These are phyloP conservation scores for Acanthurus leucopareius DNA, from an alignment of 2,797 vertebrate genomes.

Conservation along the genomic window DNA sequence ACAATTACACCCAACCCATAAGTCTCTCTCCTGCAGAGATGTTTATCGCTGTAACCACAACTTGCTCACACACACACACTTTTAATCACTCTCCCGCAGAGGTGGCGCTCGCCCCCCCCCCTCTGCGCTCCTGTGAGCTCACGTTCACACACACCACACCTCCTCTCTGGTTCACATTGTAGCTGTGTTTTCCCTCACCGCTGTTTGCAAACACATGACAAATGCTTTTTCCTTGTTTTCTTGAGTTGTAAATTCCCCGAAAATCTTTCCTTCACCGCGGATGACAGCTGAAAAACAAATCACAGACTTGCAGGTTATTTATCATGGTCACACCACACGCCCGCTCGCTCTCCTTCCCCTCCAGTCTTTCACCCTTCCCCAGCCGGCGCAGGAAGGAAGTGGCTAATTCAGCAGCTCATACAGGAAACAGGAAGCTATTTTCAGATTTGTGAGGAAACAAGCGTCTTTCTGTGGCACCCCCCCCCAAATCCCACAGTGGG, in stretches of 20 bases:
- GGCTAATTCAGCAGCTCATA: conserved; percentile 77
- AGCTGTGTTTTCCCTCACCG: not conserved
- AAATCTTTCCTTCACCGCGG: not conserved
- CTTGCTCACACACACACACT: conserved; percentile 30
- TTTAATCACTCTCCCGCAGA: conserved; percentile 41
- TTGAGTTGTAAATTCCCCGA: not conserved
- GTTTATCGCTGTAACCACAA: conserved; percentile 38
- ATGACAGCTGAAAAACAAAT: conserved; percentile 22
- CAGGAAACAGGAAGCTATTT: conserved; percentile 85
- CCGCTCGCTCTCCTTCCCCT: not conserved
- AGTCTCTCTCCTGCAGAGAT: conserved; percentile 41
- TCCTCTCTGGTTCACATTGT: not conserved
- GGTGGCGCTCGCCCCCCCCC: conserved; percentile 32
- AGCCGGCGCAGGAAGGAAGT: conserved; percentile 74
- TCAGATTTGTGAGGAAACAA: conserved; percentile 70
- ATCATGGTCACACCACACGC: conserved; percentile 27
- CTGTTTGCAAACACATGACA: conserved; percentile 25
- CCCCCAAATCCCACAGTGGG: conserved; percentile 30
- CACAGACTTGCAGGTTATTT: conserved; percentile 19
- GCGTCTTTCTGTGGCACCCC: conserved; percentile 50
- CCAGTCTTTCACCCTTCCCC: conserved; percentile 8
- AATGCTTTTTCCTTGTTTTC: conserved; percentile 25
- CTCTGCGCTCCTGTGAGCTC: conserved; percentile 24
- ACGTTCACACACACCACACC: conserved; percentile 1
- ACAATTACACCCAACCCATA: conserved; percentile 44